phyloP scores from a whole-genome alignment of 2,797 vertebrate genomes.

The Peromyscus attwateri region DNA sequence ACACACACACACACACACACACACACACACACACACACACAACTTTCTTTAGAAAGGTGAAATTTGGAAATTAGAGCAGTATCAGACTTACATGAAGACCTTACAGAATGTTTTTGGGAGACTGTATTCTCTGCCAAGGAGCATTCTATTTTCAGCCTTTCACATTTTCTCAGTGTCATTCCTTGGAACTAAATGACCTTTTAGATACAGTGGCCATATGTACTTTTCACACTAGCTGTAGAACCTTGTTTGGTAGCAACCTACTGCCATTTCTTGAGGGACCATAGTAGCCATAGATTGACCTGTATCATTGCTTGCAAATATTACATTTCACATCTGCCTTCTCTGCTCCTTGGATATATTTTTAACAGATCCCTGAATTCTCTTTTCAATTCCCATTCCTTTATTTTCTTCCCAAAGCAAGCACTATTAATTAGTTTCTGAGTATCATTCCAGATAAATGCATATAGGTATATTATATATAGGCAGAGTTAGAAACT shows the following conservation, averaged over 20 bases:
- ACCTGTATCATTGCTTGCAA: background rate
- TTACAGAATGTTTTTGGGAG: background rate
- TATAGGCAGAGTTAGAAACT: background rate
- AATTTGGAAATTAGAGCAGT: background rate
- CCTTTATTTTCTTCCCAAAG: conserved; percentile 36
- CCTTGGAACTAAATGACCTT: background rate
- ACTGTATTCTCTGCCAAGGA: background rate
- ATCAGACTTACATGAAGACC: background rate
- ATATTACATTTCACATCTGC: background rate
- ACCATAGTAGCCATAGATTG: background rate
- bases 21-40: background rate
- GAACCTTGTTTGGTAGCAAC: background rate
- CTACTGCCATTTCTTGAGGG: background rate
- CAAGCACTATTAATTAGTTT: conserved; percentile 5
- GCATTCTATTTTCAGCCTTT: conserved; percentile 11
- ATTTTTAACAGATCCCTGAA: background rate
- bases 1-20: background rate
- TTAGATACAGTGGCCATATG: background rate
- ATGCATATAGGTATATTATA: background rate
- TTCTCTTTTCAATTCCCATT: background rate
- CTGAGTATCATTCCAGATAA: background rate
- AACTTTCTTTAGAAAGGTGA: background rate
- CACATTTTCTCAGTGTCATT: background rate
- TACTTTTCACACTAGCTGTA: background rate
- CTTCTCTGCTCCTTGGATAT: background rate